phyloP scores from a whole-genome alignment of 2,797 vertebrate species.

The Euthynnus affinis region DNA sequence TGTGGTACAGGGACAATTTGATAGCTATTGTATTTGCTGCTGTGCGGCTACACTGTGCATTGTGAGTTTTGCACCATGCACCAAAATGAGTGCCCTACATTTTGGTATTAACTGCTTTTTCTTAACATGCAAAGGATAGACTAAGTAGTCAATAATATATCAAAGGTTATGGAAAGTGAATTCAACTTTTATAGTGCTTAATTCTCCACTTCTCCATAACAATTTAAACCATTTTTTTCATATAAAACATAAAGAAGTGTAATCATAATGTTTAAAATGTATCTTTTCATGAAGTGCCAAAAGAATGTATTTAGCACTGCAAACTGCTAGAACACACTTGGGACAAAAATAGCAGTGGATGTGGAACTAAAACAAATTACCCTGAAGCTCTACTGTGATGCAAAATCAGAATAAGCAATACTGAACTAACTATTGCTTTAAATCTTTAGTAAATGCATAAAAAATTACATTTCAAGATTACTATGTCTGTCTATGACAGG shows the following conservation, averaged over 20 bases:
- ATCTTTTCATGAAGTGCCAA: constrained; percentile 22
- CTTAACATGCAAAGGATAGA: constrained; percentile 14
- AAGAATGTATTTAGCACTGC: constrained; percentile 18
- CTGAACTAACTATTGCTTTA: constrained; percentile 19
- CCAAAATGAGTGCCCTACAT: constrained; percentile 38
- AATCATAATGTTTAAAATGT: constrained; percentile 38
- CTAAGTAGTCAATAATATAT: neutral
- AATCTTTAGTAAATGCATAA: constrained; percentile 10
- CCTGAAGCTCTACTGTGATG: constrained; percentile 38
- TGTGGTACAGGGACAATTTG: constrained; percentile 45
- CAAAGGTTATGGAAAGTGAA: neutral
- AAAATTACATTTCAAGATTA: constrained; percentile 8
- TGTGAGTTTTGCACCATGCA: constrained; percentile 22
- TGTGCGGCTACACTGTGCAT: constrained; percentile 41
- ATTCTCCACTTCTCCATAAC: neutral
- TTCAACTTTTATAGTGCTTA: neutral
- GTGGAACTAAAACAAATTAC: constrained; percentile 49
- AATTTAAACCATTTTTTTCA: neutral
- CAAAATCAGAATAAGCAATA: constrained; percentile 39
- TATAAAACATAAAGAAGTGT: neutral
- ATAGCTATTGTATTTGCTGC: constrained; percentile 46
- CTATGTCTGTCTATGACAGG: neutral
- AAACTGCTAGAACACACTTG: constrained; percentile 28
- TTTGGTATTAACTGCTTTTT: constrained; percentile 13
- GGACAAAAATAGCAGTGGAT: constrained; percentile 45